Conservation (phyloP, 2,113 vertebrate genomes). For the Haplochromis burtoni region DNA sequence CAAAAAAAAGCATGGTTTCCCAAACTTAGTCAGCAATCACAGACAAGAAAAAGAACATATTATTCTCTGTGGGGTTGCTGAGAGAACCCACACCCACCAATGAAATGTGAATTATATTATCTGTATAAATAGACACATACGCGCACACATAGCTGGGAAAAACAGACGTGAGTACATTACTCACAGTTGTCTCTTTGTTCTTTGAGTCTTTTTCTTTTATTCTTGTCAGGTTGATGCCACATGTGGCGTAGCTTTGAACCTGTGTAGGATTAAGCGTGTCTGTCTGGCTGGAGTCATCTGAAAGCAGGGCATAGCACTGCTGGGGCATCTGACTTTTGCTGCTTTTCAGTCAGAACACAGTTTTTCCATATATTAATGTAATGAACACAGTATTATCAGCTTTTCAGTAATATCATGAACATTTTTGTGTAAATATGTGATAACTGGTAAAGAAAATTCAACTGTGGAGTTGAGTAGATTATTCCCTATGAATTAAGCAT, state of each 20-base stretch:
- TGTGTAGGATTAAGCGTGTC: slow-evolving; percentile 56
- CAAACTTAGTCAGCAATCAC: slow-evolving; percentile 8
- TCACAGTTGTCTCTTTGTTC: slow-evolving; percentile 29
- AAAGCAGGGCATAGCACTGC: neutral
- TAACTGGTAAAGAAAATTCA: neutral
- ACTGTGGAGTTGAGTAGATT: neutral
- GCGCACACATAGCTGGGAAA: slow-evolving; percentile 1
- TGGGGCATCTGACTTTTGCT: neutral
- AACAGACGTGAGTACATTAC: slow-evolving; percentile 15
- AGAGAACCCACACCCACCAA: neutral
- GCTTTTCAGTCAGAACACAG: neutral
- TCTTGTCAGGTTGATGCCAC: slow-evolving; percentile 66
- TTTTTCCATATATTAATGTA: neutral
- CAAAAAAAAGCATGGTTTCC: neutral
- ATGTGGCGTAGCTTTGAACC: slow-evolving; percentile 64
- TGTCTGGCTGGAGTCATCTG: slow-evolving; percentile 37
- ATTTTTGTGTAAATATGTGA: neutral
- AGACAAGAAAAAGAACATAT: neutral
- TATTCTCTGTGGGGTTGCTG: neutral
- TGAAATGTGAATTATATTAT: slow-evolving; percentile 11
- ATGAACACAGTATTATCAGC: neutral
- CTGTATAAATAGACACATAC: neutral
- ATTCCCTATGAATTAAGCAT: neutral
- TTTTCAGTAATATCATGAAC: neutral
- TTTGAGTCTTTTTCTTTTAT: slow-evolving; percentile 14